Evolutionary conservation across 2,797 vertebrate species (phyloP).

Genomic region (Gouania willdenowi): DNA sequence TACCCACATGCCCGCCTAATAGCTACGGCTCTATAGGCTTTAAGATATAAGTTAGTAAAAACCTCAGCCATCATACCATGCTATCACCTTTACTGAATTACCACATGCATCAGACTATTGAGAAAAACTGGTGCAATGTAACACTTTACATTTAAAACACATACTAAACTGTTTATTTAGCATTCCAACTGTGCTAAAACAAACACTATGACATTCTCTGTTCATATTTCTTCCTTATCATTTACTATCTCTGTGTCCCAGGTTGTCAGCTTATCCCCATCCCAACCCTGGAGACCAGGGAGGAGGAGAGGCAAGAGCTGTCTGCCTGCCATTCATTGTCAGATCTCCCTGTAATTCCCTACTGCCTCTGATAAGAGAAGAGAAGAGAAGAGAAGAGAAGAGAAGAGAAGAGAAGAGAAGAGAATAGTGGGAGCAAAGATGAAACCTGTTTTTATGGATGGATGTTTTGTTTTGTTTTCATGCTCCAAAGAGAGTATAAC

Average conservation of each 20-base stretch:
- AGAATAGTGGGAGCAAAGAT: background rate
- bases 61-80: too few species aligned
- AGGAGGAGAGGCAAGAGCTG: slow-evolving; percentile 45
- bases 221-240: slow-evolving; percentile 33
- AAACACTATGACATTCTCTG: slow-evolving; percentile 32
- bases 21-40: slow-evolving; percentile 11
- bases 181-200: too few species aligned
- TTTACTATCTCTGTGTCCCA: slow-evolving; percentile 44
- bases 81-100: too few species aligned
- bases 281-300: slow-evolving; percentile 38
- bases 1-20: slow-evolving; percentile 38
- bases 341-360: slow-evolving; percentile 58
- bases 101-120: too few species aligned
- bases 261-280: slow-evolving; percentile 60
- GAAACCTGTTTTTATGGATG: too few species aligned
- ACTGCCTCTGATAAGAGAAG: slow-evolving; percentile 41
- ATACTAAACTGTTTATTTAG: too few species aligned
- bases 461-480: too few species aligned
- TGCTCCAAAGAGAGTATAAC: too few species aligned
- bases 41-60: too few species aligned
- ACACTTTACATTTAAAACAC: too few species aligned
- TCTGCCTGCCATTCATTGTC: slow-evolving; percentile 59
- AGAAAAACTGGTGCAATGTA: too few species aligned
- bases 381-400: slow-evolving; percentile 8
- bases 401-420: slow-evolving; percentile 5